Evolutionary conservation across 2,797 vertebrate species (phyloP), one percentile per base, ranked within the genome.

Genomic region (Clamator glandarius): DNA sequence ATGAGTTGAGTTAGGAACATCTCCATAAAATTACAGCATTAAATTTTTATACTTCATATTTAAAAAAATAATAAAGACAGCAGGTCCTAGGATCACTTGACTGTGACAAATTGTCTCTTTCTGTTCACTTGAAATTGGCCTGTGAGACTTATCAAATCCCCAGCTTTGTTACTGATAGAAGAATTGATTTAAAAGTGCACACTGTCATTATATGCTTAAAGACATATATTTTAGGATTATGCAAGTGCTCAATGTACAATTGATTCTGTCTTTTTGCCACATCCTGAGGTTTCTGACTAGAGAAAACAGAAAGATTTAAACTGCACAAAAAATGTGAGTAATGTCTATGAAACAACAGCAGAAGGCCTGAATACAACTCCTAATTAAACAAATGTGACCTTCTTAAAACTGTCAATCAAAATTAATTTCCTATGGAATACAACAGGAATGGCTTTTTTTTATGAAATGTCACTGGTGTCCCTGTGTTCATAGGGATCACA

Each of bases 81-180:
- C 67, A 74, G 76, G 93, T 94, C 92, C 36, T 95, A 89, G 93
- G 84, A 95, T 95, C 92, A 95, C 48, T 86, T 94, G 79, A 90
- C 95, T 93, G 83, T 96, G 85, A 96, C 89, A 95, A 96, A 97
- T 91, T 93, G 85, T 76, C 66, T 91, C 87, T 91, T 92, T 82
- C 89, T 86, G 66, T 87, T 95, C 83, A 55, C 84, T 92, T 79
- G 80, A 93, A 96, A 95, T 93, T 86, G 95, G 91, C 77, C 90
- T 62, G 50, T 75, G 93, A 96, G 89, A 92, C 81, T 90, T 83
- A 58, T 6, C 76, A 95, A 96, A 95, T 94, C 82, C 75, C 66
- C 91, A 92, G 91, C 73, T 92, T 94, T 94, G 82, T 88, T 94
- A 84, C 84, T 82, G 66, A 67, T 86, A 72, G 89, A 89, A 94